Base-by-base conservation (phyloP, 2,888 invertebrate genomes). In the Caenorhabditis sp. region DNA sequence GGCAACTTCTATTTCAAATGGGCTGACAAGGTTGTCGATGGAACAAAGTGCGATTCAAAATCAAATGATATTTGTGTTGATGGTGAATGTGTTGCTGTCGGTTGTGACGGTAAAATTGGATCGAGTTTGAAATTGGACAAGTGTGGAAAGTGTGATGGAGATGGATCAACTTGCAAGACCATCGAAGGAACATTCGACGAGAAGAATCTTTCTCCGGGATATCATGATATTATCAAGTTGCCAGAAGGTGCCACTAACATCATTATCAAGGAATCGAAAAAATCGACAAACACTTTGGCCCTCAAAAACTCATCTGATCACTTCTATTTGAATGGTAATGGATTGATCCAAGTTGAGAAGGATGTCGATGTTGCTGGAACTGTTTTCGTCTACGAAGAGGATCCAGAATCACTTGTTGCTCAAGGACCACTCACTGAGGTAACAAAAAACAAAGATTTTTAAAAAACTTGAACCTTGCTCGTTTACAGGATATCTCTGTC, bases 171-270 rank as follows among this genome's bases (percentile, higher is more conserved):
- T 14, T 97, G 97, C 88, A 92, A 92, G 85, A 95, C 94, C 0
- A 90, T 92, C 61, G 89, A 89, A 14, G 93, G 75, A 66, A 57
- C 58, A 3, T 91, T 93, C 79, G 92, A 93, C 83, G 88, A 86
- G 76, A 69, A 84, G 43, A 82, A 80, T 59, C 78, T 87, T 24
- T 68, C 75, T 55, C 66, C 83, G 93, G 96, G 96, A 4, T 97
- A 97, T 90, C 93, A 94, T 88, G 95, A 96, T 87, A 91, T 97
- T 72, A 90, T 97, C 62, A 90, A 95, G 31, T 93, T 97, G 83
- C 97, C 97, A 0, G 91, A 92, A 84, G 95, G 96, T 17, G 94
- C 97, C n/a, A 95, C 95, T 0, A 94, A 93, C 86, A 93, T 97
- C 81, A 88, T 90, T 19, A 92, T 97, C 65, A 91, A 91, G 81